Conservation (phyloP, 2,113 vertebrate species). For the Thamnophis sirtalis region DNA sequence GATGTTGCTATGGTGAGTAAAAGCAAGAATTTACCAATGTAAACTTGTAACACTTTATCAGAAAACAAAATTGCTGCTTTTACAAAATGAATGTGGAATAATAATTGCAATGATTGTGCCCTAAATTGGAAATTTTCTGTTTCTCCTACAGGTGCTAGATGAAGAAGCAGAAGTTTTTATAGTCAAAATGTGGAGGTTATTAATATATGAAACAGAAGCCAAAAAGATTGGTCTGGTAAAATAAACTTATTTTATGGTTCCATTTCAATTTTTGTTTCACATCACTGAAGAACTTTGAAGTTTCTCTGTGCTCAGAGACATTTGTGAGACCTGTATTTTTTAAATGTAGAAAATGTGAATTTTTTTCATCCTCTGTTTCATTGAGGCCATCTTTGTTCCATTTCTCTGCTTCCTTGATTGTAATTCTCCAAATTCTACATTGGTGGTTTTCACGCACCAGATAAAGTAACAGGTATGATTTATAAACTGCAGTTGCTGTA, state of each 20-base stretch:
- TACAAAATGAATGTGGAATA: neutral
- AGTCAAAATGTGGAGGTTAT: conserved; percentile 99
- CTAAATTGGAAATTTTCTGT: neutral
- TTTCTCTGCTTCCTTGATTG: conserved; percentile 60
- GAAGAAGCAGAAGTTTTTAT: conserved; percentile 99
- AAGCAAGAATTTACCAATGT: neutral
- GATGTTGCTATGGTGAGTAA: conserved; percentile 97
- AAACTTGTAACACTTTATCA: neutral
- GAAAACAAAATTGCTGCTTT: neutral
- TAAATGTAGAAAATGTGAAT: conserved; percentile 81
- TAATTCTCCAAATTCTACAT: conserved; percentile 67
- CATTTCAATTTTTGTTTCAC: conserved; percentile 63
- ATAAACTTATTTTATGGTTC: conserved; percentile 73
- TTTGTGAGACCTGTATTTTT: conserved; percentile 77
- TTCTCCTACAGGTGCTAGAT: conserved; percentile 84
- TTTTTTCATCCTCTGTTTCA: conserved; percentile 66
- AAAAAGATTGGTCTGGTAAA: conserved; percentile 99
- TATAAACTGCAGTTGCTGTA: conserved; percentile 80
- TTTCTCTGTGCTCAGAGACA: conserved; percentile 73
- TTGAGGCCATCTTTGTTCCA: conserved; percentile 28
- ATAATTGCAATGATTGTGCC: neutral
- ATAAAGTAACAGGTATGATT: conserved; percentile 77
- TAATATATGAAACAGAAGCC: conserved; percentile 99
- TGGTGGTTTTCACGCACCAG: conserved; percentile 70
- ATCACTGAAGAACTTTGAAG: conserved; percentile 66